These are phyloP conservation scores for Probosciger aterrimus DNA, from an alignment of 2,113 vertebrate species.

Conservation along the genomic window DNA sequence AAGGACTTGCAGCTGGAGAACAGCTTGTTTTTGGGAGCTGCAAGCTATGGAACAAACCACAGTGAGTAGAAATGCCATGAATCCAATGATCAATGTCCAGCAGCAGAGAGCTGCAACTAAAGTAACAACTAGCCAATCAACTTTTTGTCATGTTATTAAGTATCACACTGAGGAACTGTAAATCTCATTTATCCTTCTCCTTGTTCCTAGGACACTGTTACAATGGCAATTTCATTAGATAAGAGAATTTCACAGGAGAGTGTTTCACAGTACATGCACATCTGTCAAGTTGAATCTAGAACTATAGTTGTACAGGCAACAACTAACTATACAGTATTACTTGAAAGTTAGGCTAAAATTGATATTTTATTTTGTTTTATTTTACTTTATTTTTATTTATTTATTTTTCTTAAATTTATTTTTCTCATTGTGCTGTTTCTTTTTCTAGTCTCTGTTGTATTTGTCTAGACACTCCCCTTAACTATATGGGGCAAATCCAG, in stretches of 20 bases:
- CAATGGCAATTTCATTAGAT: background rate
- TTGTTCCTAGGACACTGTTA: background rate
- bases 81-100: background rate
- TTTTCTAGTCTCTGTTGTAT: background rate
- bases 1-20: background rate
- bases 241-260: background rate
- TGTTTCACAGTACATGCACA: background rate
- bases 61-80: background rate
- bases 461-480: background rate
- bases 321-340: background rate
- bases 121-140: background rate
- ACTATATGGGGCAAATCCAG: background rate
- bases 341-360: background rate
- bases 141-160: background rate
- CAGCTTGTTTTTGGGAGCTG: background rate
- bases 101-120: background rate
- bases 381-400: background rate
- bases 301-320: background rate
- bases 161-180: background rate
- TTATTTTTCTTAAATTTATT: background rate
- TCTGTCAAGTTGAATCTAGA: background rate
- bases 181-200: background rate
- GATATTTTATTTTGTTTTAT: background rate
- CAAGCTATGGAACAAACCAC: background rate
- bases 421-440: background rate